Percentiles rank a stretch among this genome's conserved stretches.
Evolutionary conservation across 1,140 invertebrate species (phyloP).

Genomic region (Drosophila lowei): DNA sequence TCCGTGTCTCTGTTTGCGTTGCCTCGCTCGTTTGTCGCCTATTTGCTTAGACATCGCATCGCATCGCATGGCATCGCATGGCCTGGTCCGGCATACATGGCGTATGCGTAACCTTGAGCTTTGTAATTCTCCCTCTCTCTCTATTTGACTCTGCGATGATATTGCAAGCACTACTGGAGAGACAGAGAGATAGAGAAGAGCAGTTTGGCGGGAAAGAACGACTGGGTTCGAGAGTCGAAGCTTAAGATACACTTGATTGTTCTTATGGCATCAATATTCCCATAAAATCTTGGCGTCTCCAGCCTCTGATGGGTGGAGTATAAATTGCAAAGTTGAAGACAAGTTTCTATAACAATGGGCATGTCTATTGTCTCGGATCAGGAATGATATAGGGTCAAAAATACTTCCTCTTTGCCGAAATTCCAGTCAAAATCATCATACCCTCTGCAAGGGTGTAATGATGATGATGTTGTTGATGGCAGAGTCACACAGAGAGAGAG

Average conservation of each 20-base stretch:
- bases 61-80: slow-evolving; percentile 31
- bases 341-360: too few species aligned
- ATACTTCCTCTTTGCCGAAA: too few species aligned
- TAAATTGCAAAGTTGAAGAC: too few species aligned
- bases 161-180: slow-evolving; percentile 49
- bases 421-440: neutral
- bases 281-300: too few species aligned
- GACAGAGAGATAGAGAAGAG: slow-evolving; percentile 11
- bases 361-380: too few species aligned
- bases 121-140: slow-evolving; percentile 33
- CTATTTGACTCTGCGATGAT: slow-evolving; percentile 19
- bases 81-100: slow-evolving; percentile 61
- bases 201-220: too few species aligned
- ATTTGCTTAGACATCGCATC: slow-evolving; percentile 75
- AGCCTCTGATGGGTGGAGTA: too few species aligned
- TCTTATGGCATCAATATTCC: too few species aligned
- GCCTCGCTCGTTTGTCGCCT: slow-evolving; percentile 63
- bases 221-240: too few species aligned
- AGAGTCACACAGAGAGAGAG: slow-evolving; percentile 9
- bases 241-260: too few species aligned
- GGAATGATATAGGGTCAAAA: slow-evolving; percentile 15
- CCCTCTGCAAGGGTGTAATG: slow-evolving; percentile 11
- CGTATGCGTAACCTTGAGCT: slow-evolving; percentile 78
- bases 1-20: slow-evolving; percentile 67
- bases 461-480: slow-evolving; percentile 36